Percentiles rank a stretch among this genome's conserved stretches.
phyloP scores from a whole-genome alignment of 2,888 invertebrate genomes.

The Bunonema sp. region DNA sequence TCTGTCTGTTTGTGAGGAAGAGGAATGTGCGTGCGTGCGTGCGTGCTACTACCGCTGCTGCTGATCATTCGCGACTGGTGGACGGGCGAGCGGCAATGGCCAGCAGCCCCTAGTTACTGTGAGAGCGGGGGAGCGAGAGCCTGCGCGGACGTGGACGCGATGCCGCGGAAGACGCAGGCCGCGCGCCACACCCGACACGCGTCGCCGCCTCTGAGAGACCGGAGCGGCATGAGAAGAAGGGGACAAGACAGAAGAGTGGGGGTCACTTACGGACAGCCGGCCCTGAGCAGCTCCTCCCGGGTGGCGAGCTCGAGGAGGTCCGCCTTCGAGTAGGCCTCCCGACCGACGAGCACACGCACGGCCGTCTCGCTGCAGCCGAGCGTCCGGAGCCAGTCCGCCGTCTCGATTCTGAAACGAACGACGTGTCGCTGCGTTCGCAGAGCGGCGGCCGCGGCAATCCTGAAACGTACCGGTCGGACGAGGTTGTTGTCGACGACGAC shows the following conservation, averaged over 20 bases:
- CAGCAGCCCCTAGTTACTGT: no score
- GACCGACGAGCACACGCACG: constrained; percentile 54
- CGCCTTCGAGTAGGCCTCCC: constrained; percentile 63
- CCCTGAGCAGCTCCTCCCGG: constrained; percentile 64
- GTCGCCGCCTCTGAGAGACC: constrained; percentile 32
- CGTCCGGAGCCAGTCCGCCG: constrained; percentile 56
- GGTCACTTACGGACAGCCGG: constrained; percentile 59
- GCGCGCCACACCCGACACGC: constrained; percentile 40
- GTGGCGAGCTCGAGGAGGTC: constrained; percentile 66
- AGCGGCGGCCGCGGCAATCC: constrained; percentile 7
- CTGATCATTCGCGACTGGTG: no score
- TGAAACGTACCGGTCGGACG: constrained; percentile 8
- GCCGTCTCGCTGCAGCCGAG: constrained; percentile 59
- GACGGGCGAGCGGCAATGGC: no score
- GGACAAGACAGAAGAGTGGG: neutral
- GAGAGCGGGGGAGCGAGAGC: neutral
- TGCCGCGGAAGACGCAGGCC: constrained; percentile 6
- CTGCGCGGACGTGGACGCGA: neutral
- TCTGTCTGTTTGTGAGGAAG: no score
- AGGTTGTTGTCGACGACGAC: constrained; percentile 1
- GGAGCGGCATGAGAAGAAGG: neutral
- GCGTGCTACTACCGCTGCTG: no score
- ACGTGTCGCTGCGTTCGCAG: constrained; percentile 15
- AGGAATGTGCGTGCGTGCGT: no score
- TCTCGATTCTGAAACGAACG: constrained; percentile 7